Conservation (phyloP, 2,113 vertebrate genomes). For the Balaenoptera acutorostrata region DNA sequence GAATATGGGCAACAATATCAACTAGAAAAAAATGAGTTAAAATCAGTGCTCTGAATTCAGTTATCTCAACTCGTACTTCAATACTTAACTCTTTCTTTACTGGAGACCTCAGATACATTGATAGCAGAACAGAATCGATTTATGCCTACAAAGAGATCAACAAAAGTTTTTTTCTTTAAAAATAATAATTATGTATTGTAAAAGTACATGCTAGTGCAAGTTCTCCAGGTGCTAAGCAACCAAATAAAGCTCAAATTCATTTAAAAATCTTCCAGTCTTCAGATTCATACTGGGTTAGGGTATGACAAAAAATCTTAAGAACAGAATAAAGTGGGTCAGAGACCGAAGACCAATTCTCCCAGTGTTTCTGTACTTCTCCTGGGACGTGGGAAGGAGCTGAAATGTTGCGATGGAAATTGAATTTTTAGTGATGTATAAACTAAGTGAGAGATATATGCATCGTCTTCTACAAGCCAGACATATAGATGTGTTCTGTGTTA, state of each 20-base stretch:
- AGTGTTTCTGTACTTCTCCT: background rate
- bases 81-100: background rate
- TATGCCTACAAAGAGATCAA: background rate
- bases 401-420: background rate
- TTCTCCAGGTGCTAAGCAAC: background rate
- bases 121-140: background rate
- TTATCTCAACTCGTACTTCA: background rate
- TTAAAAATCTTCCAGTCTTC: background rate
- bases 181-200: background rate
- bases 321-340: background rate
- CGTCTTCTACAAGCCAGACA: background rate
- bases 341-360: background rate
- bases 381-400: background rate
- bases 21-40: background rate
- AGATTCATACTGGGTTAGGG: background rate
- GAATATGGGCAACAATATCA: background rate
- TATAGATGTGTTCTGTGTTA: background rate
- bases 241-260: background rate
- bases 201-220: background rate
- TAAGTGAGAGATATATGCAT: background rate
- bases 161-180: background rate
- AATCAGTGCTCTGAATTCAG: background rate
- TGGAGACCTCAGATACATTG: background rate
- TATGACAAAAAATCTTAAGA: background rate
- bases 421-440: background rate